Evolutionary conservation across 2,797 vertebrate genomes (phyloP), one percentile per base, ranked within the genome.

Genomic region (Fistularia commersonii): DNA sequence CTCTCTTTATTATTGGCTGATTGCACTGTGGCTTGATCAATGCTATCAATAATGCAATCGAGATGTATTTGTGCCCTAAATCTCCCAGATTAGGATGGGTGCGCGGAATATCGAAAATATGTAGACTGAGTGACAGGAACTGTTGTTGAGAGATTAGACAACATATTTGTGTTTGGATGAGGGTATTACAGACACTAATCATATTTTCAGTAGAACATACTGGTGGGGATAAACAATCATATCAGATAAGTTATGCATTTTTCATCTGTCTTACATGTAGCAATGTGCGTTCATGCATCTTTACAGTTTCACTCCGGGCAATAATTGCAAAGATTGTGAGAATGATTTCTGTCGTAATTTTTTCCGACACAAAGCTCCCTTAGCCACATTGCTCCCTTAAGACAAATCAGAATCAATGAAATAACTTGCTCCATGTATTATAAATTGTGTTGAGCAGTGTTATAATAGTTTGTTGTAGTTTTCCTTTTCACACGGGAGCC

Each of bases 381-480:
- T 40, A 68, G 66, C 67, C 53, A 66, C 54, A 54, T 13, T 45
- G 54, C 48, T 41, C 63, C 64, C 64, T 53, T 63, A 74, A 78
- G 83, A 79, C 64, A 78, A 81, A 74, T 76, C 57, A 45, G 61
- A 76, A 73, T 74, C 72, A 82, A 82, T 81, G 59, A 80, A 82
- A 74, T 69, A 51, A 53, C 68, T 76, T 66, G 70, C 61, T 61
- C 41, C 54, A 68, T 69, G 59, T 56, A 64, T 78, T 72, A 75
- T 76, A 64, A 67, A 77, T 76, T 79, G 74, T 71, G 72, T 80
- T 79, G 62, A 54, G 72, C 61, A 74, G 72, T 58, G 79, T 61
- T 71, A 75, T 68, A 76, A 68, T 39, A 49, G 53, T 23, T 23
- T 23, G 23, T 23, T 55, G 57, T 52, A 15, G 41, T 46, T 69